Percentiles rank a stretch among this genome's conserved stretches.
These are phyloP conservation scores for Rachycentron canadum DNA, from an alignment of 2,797 vertebrate species.

Conservation along the genomic window DNA sequence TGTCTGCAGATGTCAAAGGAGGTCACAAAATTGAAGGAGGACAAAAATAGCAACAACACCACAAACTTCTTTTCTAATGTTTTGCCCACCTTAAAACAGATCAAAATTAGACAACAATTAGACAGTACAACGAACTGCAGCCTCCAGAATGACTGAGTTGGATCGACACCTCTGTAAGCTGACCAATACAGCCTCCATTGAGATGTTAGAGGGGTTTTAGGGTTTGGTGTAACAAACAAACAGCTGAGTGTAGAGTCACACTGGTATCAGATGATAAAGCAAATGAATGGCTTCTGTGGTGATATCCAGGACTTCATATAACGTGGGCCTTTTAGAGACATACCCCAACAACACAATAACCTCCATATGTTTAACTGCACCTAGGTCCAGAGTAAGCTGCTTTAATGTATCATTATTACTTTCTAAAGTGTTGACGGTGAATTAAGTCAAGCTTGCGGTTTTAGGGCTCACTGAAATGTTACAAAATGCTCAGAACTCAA, in stretches of 20 bases:
- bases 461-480: slow-evolving; percentile 38
- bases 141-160: neutral
- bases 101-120: neutral
- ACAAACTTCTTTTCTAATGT: slow-evolving; percentile 3
- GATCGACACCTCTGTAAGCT: neutral
- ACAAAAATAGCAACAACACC: slow-evolving; percentile 51
- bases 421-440: slow-evolving; percentile 18
- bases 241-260: neutral
- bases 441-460: slow-evolving; percentile 46
- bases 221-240: neutral
- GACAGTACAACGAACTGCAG: neutral
- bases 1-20: slow-evolving; percentile 79
- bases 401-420: slow-evolving; percentile 24
- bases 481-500: slow-evolving; percentile 16
- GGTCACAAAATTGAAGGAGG: slow-evolving; percentile 63
- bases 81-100: slow-evolving; percentile 1
- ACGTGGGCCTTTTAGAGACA: neutral
- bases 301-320: neutral
- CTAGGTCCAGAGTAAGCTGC: neutral
- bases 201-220: neutral
- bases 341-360: neutral
- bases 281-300: neutral
- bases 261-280: neutral
- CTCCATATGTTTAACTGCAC: neutral
- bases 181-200: neutral